Evolutionary conservation across 2,888 invertebrate genomes (phyloP).

Genomic region (Campoplex capitator): DNA sequence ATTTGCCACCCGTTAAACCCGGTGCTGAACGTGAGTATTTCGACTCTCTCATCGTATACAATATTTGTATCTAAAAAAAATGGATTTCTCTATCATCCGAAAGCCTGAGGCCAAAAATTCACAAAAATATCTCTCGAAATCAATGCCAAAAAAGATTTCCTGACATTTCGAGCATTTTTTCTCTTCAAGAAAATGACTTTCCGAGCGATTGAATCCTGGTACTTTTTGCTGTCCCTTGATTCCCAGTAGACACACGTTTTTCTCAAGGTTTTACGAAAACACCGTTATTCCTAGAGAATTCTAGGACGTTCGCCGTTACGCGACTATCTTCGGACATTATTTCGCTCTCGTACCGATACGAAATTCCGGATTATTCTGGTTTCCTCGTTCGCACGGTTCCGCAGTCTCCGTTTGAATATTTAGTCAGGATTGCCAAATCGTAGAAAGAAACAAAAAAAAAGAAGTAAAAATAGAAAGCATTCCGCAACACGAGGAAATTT

Average conservation of each 20-base stretch:
- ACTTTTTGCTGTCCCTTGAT: not conserved
- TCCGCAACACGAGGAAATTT: not conserved
- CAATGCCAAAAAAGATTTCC: not conserved
- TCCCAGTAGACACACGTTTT: not conserved
- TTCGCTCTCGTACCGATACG: not conserved
- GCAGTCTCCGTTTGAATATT: not conserved
- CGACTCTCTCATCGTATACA: not conserved
- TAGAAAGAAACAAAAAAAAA: not conserved
- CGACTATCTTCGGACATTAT: slow-evolving; percentile 13
- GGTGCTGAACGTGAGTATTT: slow-evolving; percentile 56
- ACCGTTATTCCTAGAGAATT: not conserved
- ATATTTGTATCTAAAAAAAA: not conserved
- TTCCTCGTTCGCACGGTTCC: not conserved
- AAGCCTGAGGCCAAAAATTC: not conserved
- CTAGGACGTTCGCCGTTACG: slow-evolving; percentile 1
- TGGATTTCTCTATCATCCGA: not conserved
- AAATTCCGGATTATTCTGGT: not conserved
- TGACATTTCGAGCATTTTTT: not conserved
- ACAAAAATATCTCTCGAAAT: not conserved
- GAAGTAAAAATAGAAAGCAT: not conserved
- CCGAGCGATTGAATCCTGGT: not conserved
- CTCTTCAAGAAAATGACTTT: not conserved
- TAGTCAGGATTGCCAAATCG: not conserved
- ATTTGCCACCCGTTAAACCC: slow-evolving; percentile 44
- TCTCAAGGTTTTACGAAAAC: not conserved